These are phyloP conservation scores for Chaenodraco wilsoni DNA, from an alignment of 2,797 vertebrate species.

Conservation along the genomic window DNA sequence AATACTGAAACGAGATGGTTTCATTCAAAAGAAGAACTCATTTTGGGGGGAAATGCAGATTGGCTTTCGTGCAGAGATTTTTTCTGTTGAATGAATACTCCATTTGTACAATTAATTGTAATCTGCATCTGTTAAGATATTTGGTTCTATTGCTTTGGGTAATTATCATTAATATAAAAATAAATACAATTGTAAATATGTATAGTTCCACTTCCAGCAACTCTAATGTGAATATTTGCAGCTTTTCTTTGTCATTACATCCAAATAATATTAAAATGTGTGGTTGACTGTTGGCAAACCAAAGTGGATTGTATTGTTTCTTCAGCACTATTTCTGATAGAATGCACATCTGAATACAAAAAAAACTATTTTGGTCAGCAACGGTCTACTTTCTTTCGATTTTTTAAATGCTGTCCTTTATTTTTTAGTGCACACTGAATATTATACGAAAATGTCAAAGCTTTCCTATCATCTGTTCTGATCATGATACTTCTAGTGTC, in stretches of 20 bases:
- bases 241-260: background rate
- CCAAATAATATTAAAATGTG: background rate
- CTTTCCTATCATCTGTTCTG: background rate
- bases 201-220: background rate
- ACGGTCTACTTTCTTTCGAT: background rate
- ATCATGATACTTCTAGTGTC: conserved; percentile 7
- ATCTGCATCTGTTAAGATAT: too few relatives aligned
- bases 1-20: conserved; percentile 25
- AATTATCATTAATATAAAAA: too few relatives aligned
- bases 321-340: background rate
- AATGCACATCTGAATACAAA: background rate
- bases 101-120: background rate
- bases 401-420: fast-evolving
- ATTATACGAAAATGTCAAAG: background rate
- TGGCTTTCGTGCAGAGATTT: background rate
- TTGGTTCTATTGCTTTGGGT: background rate
- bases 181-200: background rate
- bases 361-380: background rate
- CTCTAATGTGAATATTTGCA: background rate
- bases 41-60: conserved; percentile 15
- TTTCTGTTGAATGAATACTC: background rate
- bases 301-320: background rate
- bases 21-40: conserved; percentile 15
- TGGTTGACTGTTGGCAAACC: background rate
- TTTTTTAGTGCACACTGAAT: background rate